Conservation (phyloP, 2,797 vertebrate species). For the Dicrostonyx torquatus region DNA sequence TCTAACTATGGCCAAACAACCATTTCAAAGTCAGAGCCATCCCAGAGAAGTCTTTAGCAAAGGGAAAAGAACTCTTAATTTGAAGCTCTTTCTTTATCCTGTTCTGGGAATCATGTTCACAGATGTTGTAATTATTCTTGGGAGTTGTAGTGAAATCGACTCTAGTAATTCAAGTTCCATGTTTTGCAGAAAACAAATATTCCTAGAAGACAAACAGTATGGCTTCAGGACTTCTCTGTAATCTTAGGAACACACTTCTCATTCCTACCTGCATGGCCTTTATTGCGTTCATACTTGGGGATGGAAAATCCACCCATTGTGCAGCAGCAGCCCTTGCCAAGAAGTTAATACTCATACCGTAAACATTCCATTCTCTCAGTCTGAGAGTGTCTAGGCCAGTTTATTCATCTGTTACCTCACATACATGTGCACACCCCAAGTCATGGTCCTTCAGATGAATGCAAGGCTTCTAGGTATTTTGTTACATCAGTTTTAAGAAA, state of each 20-base stretch:
- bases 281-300: slow-evolving; percentile 31
- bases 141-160: slow-evolving; percentile 49
- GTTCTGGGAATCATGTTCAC: background rate
- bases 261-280: slow-evolving; percentile 45
- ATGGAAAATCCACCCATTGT: slow-evolving; percentile 19
- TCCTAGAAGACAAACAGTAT: slow-evolving; percentile 60
- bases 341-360: slow-evolving; percentile 55
- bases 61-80: slow-evolving; percentile 12
- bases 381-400: background rate
- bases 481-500: background rate
- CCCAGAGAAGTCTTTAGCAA: background rate
- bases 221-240: slow-evolving; percentile 66
- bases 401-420: slow-evolving; percentile 28
- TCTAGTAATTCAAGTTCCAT: slow-evolving; percentile 71
- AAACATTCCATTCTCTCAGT: slow-evolving; percentile 40
- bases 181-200: slow-evolving; percentile 71
- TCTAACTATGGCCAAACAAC: background rate
- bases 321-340: slow-evolving; percentile 40
- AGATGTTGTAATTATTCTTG: slow-evolving; percentile 53
- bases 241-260: slow-evolving; percentile 34
- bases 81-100: background rate
- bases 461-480: slow-evolving; percentile 28
- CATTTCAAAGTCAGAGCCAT: background rate
- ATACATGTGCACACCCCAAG: accelerated
- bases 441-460: background rate